phyloP scores from a whole-genome alignment of 2,888 invertebrate genomes.

The Campoplex capitator region DNA sequence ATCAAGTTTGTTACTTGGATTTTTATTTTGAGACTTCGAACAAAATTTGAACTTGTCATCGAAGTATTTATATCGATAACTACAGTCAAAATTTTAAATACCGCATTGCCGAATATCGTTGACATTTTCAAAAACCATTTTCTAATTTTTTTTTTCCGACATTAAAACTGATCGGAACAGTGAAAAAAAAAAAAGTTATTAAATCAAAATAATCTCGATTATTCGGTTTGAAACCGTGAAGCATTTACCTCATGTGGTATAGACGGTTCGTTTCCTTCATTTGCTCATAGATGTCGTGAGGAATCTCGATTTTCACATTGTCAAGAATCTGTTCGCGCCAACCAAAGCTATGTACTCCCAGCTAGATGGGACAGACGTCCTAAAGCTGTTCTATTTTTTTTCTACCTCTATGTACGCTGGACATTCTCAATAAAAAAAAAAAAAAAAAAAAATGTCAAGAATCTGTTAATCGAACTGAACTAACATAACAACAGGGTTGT shows the following conservation, averaged over 20 bases:
- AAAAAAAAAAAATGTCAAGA: too few species aligned
- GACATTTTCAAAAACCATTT: not conserved
- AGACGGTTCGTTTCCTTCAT: not conserved
- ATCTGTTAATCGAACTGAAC: too few species aligned
- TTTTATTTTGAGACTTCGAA: not conserved
- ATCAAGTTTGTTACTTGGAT: not conserved
- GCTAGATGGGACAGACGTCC: too few species aligned
- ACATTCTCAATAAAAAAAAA: too few species aligned
- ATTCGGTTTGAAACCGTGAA: not conserved
- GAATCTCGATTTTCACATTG: not conserved
- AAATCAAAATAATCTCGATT: not conserved
- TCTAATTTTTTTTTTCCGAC: too few species aligned
- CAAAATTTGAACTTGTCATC: not conserved
- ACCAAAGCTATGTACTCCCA: too few species aligned
- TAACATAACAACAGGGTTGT: too few species aligned
- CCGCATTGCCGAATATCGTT: not conserved
- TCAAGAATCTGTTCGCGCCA: not conserved
- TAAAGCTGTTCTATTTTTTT: too few species aligned
- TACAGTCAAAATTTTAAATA: not conserved
- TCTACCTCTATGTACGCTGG: too few species aligned
- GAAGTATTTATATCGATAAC: not conserved
- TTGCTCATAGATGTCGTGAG: conserved; percentile 18
- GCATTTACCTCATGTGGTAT: not conserved
- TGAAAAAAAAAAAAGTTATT: not conserved
- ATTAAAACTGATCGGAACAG: too few species aligned